Evolutionary conservation across 2,113 vertebrate genomes (phyloP).

Genomic region (Coptodon rendalli): DNA sequence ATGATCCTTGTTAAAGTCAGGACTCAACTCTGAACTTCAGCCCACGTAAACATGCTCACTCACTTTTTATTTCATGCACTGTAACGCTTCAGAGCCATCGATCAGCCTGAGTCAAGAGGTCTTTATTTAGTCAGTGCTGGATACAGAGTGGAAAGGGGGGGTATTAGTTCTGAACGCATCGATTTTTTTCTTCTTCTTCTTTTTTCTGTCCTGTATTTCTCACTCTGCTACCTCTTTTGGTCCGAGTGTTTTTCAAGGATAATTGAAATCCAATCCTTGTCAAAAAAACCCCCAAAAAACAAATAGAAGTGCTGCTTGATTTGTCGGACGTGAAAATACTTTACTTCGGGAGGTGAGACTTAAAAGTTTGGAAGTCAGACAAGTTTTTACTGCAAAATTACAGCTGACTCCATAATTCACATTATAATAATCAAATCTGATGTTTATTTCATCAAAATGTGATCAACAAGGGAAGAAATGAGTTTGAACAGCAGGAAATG

Average conservation of each 20-base stretch:
- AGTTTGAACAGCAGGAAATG: neutral
- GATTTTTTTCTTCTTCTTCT: neutral
- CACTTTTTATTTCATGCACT: neutral
- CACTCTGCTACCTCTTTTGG: neutral
- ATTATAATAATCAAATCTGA: neutral
- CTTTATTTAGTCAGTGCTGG: neutral
- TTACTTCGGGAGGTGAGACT: neutral
- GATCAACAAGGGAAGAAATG: neutral
- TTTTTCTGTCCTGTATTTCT: neutral
- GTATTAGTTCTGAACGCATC: neutral
- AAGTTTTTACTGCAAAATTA: neutral
- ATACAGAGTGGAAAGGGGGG: neutral
- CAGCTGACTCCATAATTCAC: neutral
- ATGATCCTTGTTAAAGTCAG: neutral
- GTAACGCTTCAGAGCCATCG: neutral
- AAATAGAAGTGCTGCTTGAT: neutral
- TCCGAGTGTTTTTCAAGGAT: neutral
- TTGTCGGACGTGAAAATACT: neutral
- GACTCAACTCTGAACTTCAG: neutral
- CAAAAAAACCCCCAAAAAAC: accelerated
- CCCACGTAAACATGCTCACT: neutral
- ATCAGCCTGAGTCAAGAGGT: neutral
- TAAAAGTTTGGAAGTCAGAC: neutral
- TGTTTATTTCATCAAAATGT: neutral
- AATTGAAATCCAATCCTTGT: neutral